Conservation (phyloP, 1,140 invertebrate genomes). For the Trichonephila inaurata region DNA sequence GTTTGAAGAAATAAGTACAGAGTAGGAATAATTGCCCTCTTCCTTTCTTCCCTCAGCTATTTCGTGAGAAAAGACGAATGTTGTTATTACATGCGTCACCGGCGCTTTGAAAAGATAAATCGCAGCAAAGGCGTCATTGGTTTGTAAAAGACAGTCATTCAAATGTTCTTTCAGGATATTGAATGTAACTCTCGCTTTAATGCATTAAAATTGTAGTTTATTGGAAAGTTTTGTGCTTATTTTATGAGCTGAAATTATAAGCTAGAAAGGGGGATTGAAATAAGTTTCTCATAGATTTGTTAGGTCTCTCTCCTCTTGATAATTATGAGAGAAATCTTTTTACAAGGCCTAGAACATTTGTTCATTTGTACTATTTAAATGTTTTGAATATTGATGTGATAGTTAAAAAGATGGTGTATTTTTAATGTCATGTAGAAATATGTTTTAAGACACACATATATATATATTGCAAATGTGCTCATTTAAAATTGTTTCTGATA, state of each 20-base stretch:
- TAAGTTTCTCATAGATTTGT: not conserved
- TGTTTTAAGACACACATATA: no score
- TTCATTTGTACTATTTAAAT: no score
- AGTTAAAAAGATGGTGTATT: no score
- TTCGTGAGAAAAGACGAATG: conserved; percentile 36
- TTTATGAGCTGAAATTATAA: not conserved
- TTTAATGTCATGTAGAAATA: no score
- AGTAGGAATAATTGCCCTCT: conserved; percentile 52
- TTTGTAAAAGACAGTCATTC: conserved; percentile 15
- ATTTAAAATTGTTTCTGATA: no score
- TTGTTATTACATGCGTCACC: conserved; percentile 25
- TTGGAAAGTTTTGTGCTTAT: conserved; percentile 7
- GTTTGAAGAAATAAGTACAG: conserved; percentile 50
- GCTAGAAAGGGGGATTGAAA: not conserved
- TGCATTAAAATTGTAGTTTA: not conserved
- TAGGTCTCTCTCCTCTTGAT: not conserved
- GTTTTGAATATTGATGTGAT: no score
- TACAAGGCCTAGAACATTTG: no score
- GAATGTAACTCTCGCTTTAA: not conserved
- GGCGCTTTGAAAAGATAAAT: not conserved
- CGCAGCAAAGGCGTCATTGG: conserved; percentile 8
- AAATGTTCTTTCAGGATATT: not conserved
- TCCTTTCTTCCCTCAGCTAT: not conserved
- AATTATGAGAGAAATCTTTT: no score
- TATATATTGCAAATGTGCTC: no score